Conservation (phyloP, 2,113 vertebrate species). For the Mesembrinibis cayennensis region DNA sequence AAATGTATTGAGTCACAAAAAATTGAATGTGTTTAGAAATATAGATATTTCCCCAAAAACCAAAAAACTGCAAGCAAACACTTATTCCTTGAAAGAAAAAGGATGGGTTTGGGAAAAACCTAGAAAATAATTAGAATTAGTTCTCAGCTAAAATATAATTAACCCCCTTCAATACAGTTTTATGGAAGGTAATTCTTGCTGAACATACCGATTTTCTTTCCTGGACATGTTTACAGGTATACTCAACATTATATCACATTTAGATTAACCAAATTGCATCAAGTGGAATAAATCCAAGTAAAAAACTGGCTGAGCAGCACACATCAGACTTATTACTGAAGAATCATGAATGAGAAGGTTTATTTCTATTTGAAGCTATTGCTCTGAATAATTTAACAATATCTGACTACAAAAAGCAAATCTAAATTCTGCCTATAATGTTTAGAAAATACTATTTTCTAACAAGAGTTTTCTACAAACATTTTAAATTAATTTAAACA, state of each 20-base stretch:
- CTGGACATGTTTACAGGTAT: background rate
- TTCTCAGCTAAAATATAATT: background rate
- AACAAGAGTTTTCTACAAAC: background rate
- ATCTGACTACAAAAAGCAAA: background rate
- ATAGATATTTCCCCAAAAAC: background rate
- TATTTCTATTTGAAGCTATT: background rate
- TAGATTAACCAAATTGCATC: background rate
- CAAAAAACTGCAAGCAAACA: background rate
- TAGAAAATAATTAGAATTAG: background rate
- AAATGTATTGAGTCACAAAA: background rate
- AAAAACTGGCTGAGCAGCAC: background rate
- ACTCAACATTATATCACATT: background rate
- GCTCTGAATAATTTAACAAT: background rate
- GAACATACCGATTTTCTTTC: background rate
- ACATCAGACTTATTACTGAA: background rate
- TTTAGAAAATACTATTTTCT: background rate
- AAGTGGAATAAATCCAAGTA: background rate
- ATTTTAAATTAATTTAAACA: background rate
- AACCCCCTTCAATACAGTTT: background rate
- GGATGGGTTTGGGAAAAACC: accelerated
- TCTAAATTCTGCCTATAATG: background rate
- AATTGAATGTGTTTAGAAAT: background rate
- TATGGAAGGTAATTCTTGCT: background rate
- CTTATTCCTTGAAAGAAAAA: background rate
- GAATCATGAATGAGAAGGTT: background rate